phyloP scores from a whole-genome alignment of 2,888 invertebrate species.

The Bursaphelenchus okinawaensis region DNA sequence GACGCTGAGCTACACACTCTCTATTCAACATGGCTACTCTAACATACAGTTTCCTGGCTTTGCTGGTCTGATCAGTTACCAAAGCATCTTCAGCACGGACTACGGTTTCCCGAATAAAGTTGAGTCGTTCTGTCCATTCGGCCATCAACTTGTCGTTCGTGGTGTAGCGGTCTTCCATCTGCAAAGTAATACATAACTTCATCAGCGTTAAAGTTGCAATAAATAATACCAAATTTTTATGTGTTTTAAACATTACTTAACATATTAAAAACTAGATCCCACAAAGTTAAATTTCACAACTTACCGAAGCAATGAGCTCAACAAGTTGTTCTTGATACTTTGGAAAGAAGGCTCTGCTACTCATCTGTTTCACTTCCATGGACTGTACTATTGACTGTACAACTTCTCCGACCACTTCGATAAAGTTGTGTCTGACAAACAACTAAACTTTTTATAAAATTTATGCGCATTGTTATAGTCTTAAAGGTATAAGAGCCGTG shows the following conservation, averaged over 20 bases:
- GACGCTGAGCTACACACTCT: conserved; percentile 27
- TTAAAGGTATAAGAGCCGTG: no score
- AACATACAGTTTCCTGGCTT: conserved; percentile 29
- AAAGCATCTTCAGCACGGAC: conserved; percentile 52
- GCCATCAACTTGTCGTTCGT: conserved; percentile 42
- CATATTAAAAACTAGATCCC: no score
- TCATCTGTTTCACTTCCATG: conserved; percentile 28
- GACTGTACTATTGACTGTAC: conserved; percentile 44
- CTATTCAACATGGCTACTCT: conserved; percentile 34
- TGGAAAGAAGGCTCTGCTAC: conserved; percentile 35
- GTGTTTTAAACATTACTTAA: no score
- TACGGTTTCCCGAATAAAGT: conserved; percentile 46
- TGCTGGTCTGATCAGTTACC: conserved; percentile 30
- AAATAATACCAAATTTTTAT: background rate
- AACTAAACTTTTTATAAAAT: no score
- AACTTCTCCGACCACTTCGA: conserved; percentile 43
- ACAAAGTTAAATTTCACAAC: background rate
- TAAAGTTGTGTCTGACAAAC: conserved; percentile 37
- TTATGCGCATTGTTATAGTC: no score
- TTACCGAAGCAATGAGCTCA: conserved; percentile 17
- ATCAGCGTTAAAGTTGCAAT: no score
- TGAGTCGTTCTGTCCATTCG: conserved; percentile 45
- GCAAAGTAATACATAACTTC: background rate
- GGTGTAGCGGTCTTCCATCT: conserved; percentile 49
- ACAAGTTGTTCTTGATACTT: conserved; percentile 21